Conservation (phyloP, 2,888 invertebrate genomes). For the Melolontha melolontha region DNA sequence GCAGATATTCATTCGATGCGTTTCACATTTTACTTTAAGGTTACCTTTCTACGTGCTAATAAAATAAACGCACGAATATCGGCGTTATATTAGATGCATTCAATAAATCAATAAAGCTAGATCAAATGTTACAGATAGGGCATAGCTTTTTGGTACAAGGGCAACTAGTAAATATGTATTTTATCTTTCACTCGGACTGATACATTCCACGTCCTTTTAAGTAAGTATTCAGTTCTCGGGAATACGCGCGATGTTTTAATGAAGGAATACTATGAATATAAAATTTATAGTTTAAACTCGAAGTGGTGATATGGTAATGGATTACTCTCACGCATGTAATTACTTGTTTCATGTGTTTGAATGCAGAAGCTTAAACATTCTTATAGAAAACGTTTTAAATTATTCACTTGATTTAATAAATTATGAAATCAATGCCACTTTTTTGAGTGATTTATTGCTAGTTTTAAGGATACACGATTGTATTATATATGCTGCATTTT, state of each 20-base stretch:
- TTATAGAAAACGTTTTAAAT: conserved; percentile 24
- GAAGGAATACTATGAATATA: conserved; percentile 1
- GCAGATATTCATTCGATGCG: conserved; percentile 13
- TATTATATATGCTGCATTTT: conserved; percentile 25
- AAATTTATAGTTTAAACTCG: conserved; percentile 18
- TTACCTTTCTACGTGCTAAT: conserved; percentile 26
- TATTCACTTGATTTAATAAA: conserved; percentile 34
- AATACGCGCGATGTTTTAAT: conserved; percentile 4
- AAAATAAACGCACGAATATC: conserved; percentile 18
- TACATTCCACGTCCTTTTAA: conserved; percentile 29
- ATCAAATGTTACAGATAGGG: conserved; percentile 37
- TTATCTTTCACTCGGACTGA: conserved; percentile 29
- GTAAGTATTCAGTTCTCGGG: conserved; percentile 19
- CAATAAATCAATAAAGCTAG: conserved; percentile 34
- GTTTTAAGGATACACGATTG: conserved; percentile 19
- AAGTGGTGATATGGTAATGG: conserved; percentile 20
- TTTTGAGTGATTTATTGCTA: conserved; percentile 31
- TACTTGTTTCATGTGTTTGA: conserved; percentile 26
- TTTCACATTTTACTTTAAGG: conserved; percentile 32
- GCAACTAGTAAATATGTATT: conserved; percentile 31
- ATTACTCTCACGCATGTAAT: conserved; percentile 32
- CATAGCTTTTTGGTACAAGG: conserved; percentile 36
- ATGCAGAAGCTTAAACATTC: conserved; percentile 19
- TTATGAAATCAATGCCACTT: conserved; percentile 22
- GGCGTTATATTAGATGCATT: conserved; percentile 22